Base-by-base conservation (phyloP, 2,797 vertebrate species). In the Hypotaenidia okinawae region DNA sequence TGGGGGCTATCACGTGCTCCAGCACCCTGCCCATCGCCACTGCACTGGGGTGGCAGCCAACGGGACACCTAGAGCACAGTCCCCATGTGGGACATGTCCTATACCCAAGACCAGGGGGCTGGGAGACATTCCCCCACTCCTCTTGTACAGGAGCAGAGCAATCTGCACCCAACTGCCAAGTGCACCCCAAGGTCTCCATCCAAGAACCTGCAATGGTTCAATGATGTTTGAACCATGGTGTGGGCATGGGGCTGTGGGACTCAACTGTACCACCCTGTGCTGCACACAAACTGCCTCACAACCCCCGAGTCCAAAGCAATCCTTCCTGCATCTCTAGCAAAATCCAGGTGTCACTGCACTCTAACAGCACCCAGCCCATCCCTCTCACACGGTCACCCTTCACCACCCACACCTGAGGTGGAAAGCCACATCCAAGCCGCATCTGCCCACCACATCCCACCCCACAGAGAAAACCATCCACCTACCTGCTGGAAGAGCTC, bases 401-500 rank as follows among this genome's bases (percentile, higher is more conserved):
- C 9, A 1, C 21, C 57, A 64, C 11, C 11, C 28, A 3, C 8
- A 30, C 19, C 52, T 2, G 1, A 64, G n/a, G 17, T 0, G 3
- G 30, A 45, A n/a, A 58, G 16, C n/a, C 12, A 5, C 63, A 33
- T 0, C 49, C 1, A 18, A 54, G 47, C n/a, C 17, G 2, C 30
- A 3, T 10, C 58, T 24, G 25, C 64, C 59, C 59, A 14, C 8
- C 59, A 5, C 5, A 0, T 4, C 68, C 61, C 76, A 14, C 1
- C 24, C 32, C 12, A 4, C 37, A 58, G n/a, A 79, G 72, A 14
- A 58, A 25, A 24, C n/a, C 72, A 27, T 28, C 32, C 63, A 83
- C 94, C 35, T 97, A 98, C 98, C 98, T 98, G 98, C 95, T 97
- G 27, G 97, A 95, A 5, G 97, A 96, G 83, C 97, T 98, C 95